phyloP scores from a whole-genome alignment of 2,797 vertebrate genomes.

The Avahi laniger region DNA sequence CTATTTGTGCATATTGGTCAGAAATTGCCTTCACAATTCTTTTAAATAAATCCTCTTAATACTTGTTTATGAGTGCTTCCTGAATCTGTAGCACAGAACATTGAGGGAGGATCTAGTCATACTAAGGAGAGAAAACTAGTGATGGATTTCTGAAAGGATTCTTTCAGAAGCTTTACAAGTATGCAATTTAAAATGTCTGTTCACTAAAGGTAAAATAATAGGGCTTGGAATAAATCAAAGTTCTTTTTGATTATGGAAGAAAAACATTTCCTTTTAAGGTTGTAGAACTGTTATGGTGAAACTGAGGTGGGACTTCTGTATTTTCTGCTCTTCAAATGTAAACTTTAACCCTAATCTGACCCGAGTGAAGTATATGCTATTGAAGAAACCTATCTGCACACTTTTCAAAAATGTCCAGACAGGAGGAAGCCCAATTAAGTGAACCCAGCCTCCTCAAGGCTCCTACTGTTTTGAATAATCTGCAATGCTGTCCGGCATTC shows the following conservation, averaged over 20 bases:
- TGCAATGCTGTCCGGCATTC: background rate
- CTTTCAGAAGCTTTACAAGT: slow-evolving; percentile 54
- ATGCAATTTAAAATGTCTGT: slow-evolving; percentile 75
- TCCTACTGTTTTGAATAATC: background rate
- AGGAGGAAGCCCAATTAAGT: background rate
- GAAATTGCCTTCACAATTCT: background rate
- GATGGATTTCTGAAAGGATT: slow-evolving; percentile 70
- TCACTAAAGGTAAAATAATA: slow-evolving; percentile 71
- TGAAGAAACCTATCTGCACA: background rate
- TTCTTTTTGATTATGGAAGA: slow-evolving; percentile 44
- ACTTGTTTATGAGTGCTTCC: background rate
- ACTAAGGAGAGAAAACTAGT: background rate
- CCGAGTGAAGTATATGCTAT: background rate
- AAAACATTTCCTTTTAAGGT: slow-evolving; percentile 74
- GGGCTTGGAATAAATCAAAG: slow-evolving; percentile 57
- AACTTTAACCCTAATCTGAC: slow-evolving; percentile 24
- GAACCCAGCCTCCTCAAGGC: background rate
- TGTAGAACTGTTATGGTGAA: background rate
- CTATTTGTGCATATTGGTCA: background rate
- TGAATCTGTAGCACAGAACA: background rate
- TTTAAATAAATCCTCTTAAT: background rate
- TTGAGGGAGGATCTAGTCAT: slow-evolving; percentile 39
- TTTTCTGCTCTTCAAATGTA: slow-evolving; percentile 10
- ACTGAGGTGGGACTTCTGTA: background rate
- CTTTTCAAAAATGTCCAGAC: background rate